Base-by-base conservation (phyloP, 2,888 invertebrate genomes). In the Pasiphila rectangulata region DNA sequence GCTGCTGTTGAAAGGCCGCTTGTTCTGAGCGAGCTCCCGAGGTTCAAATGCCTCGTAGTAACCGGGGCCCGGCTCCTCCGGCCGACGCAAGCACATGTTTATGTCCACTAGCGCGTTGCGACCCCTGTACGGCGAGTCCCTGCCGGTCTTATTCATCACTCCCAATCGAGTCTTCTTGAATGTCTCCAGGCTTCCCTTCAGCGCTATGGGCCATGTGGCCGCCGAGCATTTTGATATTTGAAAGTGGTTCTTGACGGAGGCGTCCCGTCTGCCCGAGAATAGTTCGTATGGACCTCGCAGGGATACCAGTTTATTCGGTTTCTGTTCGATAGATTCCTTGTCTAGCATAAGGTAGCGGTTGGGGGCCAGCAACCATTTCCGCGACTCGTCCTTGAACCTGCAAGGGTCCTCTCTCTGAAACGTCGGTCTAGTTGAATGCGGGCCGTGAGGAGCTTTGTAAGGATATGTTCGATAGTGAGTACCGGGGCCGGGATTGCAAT, bases 201-300 rank as follows among this genome's bases (percentile, higher is more conserved):
- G 51, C 0, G 72, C 72, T 4, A 79, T 32, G 0, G 87, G 87
- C 87, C 87, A 88, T 0, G 84, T 76, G 1, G 77, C 64, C 0
- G 83, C 75, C 2, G 63, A 29, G 30, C 69, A 70, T 55, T 54
- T 70, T 13, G 72, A 64, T 4, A 73, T 79, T 7, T 74, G 79
- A 46, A 90, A 90, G 65, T 90, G 83, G 59, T 90, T 91, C 62
- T 90, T 90, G 7, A 91, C 89, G 0, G 90, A 83, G 2, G 70
- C 75, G 54, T 90, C 90, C 34, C 91, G 72, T 19, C 75, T 76
- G 0, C 91, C 91, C 0, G 91, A 90, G 53, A 85, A 87, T 1
- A 87, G 61, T 36, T 86, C 82, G 50, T 87, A 88, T 0, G 87
- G 87, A 0, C 87, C 86, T 19, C 79, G 66, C 12, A 69, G 52